Evolutionary conservation across 2,113 vertebrate genomes (phyloP), one percentile per base, ranked within the genome.

Genomic region (Vulpes vulpes): DNA sequence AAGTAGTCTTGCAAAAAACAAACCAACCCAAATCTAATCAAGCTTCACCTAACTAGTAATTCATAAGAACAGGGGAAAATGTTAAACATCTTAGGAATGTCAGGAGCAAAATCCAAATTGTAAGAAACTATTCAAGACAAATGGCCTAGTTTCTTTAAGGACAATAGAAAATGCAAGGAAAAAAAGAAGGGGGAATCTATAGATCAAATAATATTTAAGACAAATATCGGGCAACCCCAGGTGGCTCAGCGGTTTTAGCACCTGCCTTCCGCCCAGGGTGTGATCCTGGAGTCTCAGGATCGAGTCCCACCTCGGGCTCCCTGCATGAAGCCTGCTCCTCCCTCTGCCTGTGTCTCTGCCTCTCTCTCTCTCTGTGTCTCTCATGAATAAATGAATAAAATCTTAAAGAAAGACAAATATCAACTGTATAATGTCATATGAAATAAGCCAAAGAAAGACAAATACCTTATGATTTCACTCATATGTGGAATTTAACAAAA

Each of bases 161-260:
- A 84, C 57, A 88, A 95, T 43, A 32, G n/a, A 95, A 92, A 95
- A 84, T 83, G 17, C 14, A 79, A 92, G 53, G 38, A 10, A 30
- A 53, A 91, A 82, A 74, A 35, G 14, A 22, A 59, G 9, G 23
- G 14, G 38, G n/a, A 23, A 89, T 19, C 62, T 84, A 55, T 17
- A 92, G 25, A 69, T 92, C 20, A 88, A 92, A 30, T 82, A 90
- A 64, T 38, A 64, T n/a, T 92, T 69, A 89, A 88, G n/a, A 79
- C 8, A 69, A 79, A 60, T n/a, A 69, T 82, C 11, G 43, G 43
- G 43, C 43, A 43, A 43, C 43, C 43, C 43, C 43, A 43, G 43
- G 43, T 43, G 43, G 43, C 43, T 43, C 43, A 43, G 43, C 5
- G 43, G 43, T 43, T 43, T 43, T 43, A 43, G 43, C 43, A 8